These are phyloP conservation scores for Anoplophora glabripennis DNA, from an alignment of 1,140 invertebrate species.

Conservation along the genomic window DNA sequence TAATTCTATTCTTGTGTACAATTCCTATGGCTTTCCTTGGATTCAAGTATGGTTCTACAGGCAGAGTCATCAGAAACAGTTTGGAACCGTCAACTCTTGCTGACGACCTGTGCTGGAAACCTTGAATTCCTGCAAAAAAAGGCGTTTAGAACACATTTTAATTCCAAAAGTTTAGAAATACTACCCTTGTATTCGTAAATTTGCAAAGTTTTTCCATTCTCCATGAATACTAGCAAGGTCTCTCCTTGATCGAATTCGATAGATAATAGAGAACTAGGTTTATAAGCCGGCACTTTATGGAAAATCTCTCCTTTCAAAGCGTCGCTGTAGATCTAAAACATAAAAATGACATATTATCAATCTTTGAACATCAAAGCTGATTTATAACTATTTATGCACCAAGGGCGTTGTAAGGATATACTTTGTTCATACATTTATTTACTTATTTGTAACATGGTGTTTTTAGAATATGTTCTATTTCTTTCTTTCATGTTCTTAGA, in stretches of 20 bases:
- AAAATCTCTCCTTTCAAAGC: constrained; percentile 36
- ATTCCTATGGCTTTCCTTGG: constrained; percentile 33
- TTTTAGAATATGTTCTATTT: too few species aligned
- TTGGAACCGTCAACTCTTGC: constrained; percentile 32
- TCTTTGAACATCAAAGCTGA: too few species aligned
- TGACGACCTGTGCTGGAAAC: constrained; percentile 37
- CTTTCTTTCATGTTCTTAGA: too few species aligned
- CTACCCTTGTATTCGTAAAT: constrained; percentile 47
- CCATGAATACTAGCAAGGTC: constrained; percentile 43
- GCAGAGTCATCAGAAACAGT: constrained; percentile 33
- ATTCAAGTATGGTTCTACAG: constrained; percentile 6
- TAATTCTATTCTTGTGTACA: constrained; percentile 43
- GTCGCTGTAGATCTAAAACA: constrained; percentile 44
- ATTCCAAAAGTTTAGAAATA: neutral
- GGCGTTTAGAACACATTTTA: constrained; percentile 1
- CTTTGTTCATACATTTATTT: too few species aligned
- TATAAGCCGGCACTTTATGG: constrained; percentile 43
- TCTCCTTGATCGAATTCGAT: constrained; percentile 45
- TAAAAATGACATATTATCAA: constrained; percentile 9
- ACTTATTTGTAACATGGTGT: too few species aligned
- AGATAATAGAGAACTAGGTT: constrained; percentile 38
- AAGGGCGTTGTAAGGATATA: too few species aligned
- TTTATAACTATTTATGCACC: too few species aligned
- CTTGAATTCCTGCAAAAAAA: constrained; percentile 38
- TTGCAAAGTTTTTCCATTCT: constrained; percentile 39